phyloP scores from a whole-genome alignment of 2,888 invertebrate genomes.

The Apamea anceps region DNA sequence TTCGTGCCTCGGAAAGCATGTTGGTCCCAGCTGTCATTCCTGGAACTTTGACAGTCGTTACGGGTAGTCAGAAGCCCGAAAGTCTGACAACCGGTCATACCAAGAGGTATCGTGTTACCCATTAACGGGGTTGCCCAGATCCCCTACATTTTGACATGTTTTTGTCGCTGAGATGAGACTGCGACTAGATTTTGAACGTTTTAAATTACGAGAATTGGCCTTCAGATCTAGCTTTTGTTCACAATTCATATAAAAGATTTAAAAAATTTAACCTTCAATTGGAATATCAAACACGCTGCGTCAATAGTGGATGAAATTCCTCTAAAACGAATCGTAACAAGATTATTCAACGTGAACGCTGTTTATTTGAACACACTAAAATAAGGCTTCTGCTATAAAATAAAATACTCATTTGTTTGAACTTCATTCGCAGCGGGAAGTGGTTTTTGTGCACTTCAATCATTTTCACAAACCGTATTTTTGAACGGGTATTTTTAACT shows the following conservation, averaged over 20 bases:
- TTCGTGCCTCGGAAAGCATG: no score
- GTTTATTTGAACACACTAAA: not conserved
- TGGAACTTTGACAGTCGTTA: no score
- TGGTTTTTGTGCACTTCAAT: not conserved
- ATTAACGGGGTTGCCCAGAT: no score
- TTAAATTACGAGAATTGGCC: no score
- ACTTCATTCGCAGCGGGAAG: not conserved
- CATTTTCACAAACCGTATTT: not conserved
- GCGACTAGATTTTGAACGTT: no score
- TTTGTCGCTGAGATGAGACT: no score
- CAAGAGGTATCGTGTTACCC: no score
- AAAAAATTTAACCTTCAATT: not conserved
- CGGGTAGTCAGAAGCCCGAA: no score
- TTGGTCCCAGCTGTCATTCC: no score
- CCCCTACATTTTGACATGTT: no score
- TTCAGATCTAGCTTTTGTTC: not conserved
- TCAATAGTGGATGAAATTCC: not conserved
- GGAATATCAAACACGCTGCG: not conserved
- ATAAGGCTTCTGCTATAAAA: not conserved
- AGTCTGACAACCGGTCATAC: no score
- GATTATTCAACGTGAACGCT: not conserved
- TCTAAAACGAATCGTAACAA: not conserved
- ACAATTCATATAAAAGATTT: not conserved
- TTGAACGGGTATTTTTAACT: not conserved
- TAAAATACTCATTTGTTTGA: not conserved